These are phyloP conservation scores for Vanessa cardui DNA, from an alignment of 2,888 invertebrate genomes.

Conservation along the genomic window DNA sequence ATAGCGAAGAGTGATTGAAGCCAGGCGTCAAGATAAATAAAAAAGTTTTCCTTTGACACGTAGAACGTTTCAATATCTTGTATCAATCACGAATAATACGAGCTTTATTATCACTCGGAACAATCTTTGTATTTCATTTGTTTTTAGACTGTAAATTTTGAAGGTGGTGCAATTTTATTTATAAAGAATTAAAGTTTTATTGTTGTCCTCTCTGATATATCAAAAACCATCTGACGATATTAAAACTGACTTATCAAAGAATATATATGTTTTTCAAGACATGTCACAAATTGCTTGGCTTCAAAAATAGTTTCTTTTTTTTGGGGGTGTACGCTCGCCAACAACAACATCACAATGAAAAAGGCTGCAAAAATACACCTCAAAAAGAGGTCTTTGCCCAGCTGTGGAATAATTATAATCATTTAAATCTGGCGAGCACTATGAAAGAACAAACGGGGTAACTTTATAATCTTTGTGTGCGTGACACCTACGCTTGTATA, in stretches of 20 bases:
- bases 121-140: background rate
- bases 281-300: too few species aligned
- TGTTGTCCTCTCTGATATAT: too few species aligned
- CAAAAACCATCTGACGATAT: too few species aligned
- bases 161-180: background rate
- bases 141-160: background rate
- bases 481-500: too few species aligned
- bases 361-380: background rate
- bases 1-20: conserved; percentile 21
- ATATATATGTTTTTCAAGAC: too few species aligned
- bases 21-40: conserved; percentile 26
- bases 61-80: conserved; percentile 25
- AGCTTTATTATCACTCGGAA: conserved; percentile 23
- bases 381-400: background rate
- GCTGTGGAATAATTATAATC: background rate
- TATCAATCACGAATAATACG: conserved; percentile 30
- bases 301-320: too few species aligned
- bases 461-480: too few species aligned
- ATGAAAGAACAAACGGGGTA: too few species aligned
- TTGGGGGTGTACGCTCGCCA: too few species aligned
- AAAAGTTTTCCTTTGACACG: conserved; percentile 33
- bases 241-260: too few species aligned
- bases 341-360: too few species aligned
- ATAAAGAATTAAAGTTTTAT: background rate
- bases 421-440: background rate